phyloP scores from a whole-genome alignment of 2,888 invertebrate genomes.

The Synanthedon myopaeformis region DNA sequence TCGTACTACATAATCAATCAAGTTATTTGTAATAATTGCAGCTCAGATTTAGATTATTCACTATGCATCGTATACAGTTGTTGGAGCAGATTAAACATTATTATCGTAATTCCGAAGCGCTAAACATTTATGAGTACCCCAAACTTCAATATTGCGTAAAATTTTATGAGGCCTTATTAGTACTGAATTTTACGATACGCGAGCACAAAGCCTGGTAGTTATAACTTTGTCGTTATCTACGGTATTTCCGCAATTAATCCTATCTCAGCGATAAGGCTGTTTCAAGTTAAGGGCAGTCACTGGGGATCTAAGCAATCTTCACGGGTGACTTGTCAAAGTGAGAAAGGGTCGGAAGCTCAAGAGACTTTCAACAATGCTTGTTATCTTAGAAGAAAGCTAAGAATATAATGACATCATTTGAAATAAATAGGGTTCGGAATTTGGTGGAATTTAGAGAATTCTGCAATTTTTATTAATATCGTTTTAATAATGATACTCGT shows the following conservation, averaged over 20 bases:
- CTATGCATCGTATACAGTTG: too few relatives aligned
- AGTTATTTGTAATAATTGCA: too few relatives aligned
- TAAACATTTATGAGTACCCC: not conserved
- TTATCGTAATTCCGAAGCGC: not conserved
- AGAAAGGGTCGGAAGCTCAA: conserved; percentile 64
- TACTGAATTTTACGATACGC: conserved; percentile 7
- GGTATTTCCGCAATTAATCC: conserved; percentile 68
- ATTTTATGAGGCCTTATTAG: not conserved
- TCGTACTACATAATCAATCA: too few relatives aligned
- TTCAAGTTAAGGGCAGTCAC: conserved; percentile 63
- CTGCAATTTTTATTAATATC: too few relatives aligned
- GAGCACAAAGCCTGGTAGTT: conserved; percentile 37
- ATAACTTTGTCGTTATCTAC: conserved; percentile 58
- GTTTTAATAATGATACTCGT: too few relatives aligned
- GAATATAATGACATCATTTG: conserved; percentile 65
- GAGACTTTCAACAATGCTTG: conserved; percentile 70
- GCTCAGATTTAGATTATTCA: too few relatives aligned
- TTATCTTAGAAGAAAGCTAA: conserved; percentile 65
- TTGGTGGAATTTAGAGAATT: not conserved
- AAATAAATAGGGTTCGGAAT: conserved; percentile 28
- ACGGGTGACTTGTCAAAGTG: conserved; percentile 69
- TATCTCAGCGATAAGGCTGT: conserved; percentile 61
- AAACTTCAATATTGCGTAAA: not conserved
- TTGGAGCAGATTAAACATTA: not conserved
- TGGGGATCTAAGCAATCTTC: conserved; percentile 69